A percentile compares a stretch with the other conserved stretches of the same genome.
Evolutionary conservation across 2,113 vertebrate genomes (phyloP).

Genomic region (Macaca fascicularis): T2T-MFA8v1.1 NC_088386.1:126216501-126217000

Average conservation of each 20-base stretch:
- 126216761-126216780: neutral
- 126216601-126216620: neutral
- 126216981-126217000: neutral
- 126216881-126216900: neutral
- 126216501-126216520: neutral
- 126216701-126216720: neutral
- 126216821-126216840: neutral
- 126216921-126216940: neutral
- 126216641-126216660: neutral
- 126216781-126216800: conserved; percentile 34
- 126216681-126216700: neutral
- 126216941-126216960: neutral
- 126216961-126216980: neutral
- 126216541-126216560: neutral
- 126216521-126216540: neutral
- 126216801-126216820: neutral
- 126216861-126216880: neutral
- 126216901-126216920: neutral
- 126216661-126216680: neutral
- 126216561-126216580: neutral
- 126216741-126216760: neutral
- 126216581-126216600: neutral
- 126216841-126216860: neutral
- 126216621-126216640: neutral
- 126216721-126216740: neutral